Percentiles rank a stretch among this genome's conserved stretches.
Conservation (phyloP, 2,797 vertebrate species). For the Trachurus trachurus region DNA sequence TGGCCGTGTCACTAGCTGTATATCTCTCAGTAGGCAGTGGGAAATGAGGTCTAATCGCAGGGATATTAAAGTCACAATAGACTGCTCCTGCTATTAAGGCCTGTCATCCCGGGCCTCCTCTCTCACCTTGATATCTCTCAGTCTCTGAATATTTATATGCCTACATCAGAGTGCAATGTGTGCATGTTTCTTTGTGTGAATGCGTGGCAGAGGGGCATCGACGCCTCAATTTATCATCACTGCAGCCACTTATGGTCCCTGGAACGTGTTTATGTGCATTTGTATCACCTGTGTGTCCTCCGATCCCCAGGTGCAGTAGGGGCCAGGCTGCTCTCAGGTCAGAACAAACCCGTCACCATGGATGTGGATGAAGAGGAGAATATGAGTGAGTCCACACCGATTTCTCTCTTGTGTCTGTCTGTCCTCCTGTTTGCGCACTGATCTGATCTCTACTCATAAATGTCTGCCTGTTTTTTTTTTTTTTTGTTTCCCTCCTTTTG, state of each 20-base stretch:
- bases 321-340: slow-evolving; percentile 84
- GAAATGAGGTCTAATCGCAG: slow-evolving; percentile 85
- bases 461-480: slow-evolving; percentile 32
- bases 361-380: slow-evolving; percentile 97
- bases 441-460: slow-evolving; percentile 23
- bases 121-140: slow-evolving; percentile 82
- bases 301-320: slow-evolving; percentile 86
- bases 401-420: slow-evolving; percentile 19
- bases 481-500: slow-evolving; percentile 29
- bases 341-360: slow-evolving; percentile 89
- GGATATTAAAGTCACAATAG: slow-evolving; percentile 88
- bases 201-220: slow-evolving; percentile 21
- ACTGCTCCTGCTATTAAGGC: slow-evolving; percentile 85
- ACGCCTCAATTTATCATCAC: slow-evolving; percentile 38
- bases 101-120: slow-evolving; percentile 82
- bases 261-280: slow-evolving; percentile 40
- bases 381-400: slow-evolving; percentile 92
- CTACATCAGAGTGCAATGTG: slow-evolving; percentile 57
- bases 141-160: slow-evolving; percentile 86
- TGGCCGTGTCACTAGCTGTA: slow-evolving; percentile 80
- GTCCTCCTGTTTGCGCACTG: slow-evolving; percentile 27
- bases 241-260: slow-evolving; percentile 45
- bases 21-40: slow-evolving; percentile 79
- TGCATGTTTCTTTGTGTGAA: slow-evolving; percentile 41
- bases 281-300: slow-evolving; percentile 47